Conservation (phyloP, 1,140 invertebrate genomes). For the Hirudo medicinalis region DNA sequence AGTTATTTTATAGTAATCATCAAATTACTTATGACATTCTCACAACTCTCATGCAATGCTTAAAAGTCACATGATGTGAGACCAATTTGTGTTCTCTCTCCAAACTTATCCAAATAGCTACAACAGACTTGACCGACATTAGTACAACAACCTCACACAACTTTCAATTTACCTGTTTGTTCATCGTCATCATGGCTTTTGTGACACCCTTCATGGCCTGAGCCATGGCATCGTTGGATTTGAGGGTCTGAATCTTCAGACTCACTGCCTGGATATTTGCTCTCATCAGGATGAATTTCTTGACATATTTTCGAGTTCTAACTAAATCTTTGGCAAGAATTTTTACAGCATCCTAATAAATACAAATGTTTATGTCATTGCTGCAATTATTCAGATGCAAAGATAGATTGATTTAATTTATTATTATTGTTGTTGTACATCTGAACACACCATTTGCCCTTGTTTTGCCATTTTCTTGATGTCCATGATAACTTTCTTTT, state of each 20-base stretch:
- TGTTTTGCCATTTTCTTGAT: conserved; percentile 99
- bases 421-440: not conserved
- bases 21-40: too few species aligned
- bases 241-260: conserved; percentile 91
- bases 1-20: too few species aligned
- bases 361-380: not conserved
- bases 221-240: conserved; percentile 98
- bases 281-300: conserved; percentile 99
- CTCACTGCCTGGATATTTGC: conserved; percentile 98
- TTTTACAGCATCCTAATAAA: conserved; percentile 82
- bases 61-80: too few species aligned
- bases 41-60: too few species aligned
- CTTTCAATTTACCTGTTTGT: conserved; percentile 51
- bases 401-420: not conserved
- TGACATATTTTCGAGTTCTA: conserved; percentile 78
- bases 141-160: too few species aligned
- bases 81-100: too few species aligned
- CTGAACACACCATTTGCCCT: conserved; percentile 76
- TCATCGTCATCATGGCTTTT: conserved; percentile 96
- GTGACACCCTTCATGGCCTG: conserved; percentile 98
- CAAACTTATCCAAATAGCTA: too few species aligned
- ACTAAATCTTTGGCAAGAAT: conserved; percentile 99
- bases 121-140: too few species aligned
- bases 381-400: not conserved
- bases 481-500: conserved; percentile 94